Conservation (phyloP, 1,140 invertebrate genomes). For the Carcinoscorpius rotundicauda region DNA sequence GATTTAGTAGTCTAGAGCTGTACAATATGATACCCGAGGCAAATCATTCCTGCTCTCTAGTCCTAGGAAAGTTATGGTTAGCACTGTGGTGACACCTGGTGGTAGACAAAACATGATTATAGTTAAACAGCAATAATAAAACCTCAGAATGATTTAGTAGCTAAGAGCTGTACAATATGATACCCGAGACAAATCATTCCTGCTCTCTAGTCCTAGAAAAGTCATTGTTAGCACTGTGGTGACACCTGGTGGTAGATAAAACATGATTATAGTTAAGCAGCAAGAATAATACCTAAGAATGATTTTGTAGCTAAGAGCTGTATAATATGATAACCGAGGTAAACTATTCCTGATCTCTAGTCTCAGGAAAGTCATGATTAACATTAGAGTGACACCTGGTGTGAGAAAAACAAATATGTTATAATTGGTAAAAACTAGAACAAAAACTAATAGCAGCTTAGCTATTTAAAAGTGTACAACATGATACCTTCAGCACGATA, state of each 20-base stretch:
- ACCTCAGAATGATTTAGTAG: too few species aligned
- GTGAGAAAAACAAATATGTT: too few species aligned
- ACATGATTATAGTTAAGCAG: too few species aligned
- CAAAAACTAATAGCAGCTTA: too few species aligned
- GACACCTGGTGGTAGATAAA: slow-evolving; percentile 44
- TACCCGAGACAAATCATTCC: slow-evolving; percentile 73
- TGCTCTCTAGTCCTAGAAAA: slow-evolving; percentile 68
- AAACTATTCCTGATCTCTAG: slow-evolving; percentile 70
- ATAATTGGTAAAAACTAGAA: too few species aligned
- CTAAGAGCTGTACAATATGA: slow-evolving; percentile 61
- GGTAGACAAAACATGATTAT: too few species aligned
- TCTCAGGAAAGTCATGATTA: slow-evolving; percentile 80
- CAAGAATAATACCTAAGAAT: too few species aligned
- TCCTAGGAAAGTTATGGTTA: slow-evolving; percentile 79
- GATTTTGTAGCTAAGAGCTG: slow-evolving; percentile 38
- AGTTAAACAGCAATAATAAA: too few species aligned
- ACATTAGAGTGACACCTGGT: slow-evolving; percentile 66
- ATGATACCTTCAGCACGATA: too few species aligned
- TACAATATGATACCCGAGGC: slow-evolving; percentile 74
- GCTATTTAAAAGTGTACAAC: too few species aligned
- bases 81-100: slow-evolving; percentile 66
- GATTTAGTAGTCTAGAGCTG: slow-evolving; percentile 38
- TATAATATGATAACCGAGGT: slow-evolving; percentile 74
- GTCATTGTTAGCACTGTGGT: slow-evolving; percentile 82
- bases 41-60: slow-evolving; percentile 70